These are phyloP conservation scores for Zygaena filipendulae DNA, from an alignment of 2,888 invertebrate genomes.

Conservation along the genomic window DNA sequence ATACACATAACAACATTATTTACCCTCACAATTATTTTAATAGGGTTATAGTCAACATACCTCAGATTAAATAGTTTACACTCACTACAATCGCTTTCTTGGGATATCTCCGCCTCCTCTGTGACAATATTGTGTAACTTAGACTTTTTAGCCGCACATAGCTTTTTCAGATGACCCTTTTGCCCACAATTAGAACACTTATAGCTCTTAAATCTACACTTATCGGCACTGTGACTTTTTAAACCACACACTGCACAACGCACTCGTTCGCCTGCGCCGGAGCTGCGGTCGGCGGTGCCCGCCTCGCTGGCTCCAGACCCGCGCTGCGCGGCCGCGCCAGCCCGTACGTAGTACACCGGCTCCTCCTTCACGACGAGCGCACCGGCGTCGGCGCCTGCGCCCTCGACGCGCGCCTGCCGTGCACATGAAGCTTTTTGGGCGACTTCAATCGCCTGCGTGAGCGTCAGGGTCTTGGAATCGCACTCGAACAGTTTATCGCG, in stretches of 20 bases:
- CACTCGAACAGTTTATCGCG: slow-evolving; percentile 12
- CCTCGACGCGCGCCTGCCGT: slow-evolving; percentile 2
- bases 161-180: slow-evolving; percentile 12
- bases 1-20: slow-evolving; percentile 3
- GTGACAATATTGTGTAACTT: slow-evolving; percentile 1
- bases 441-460: slow-evolving; percentile 10
- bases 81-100: slow-evolving; percentile 7
- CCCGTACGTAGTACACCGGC: slow-evolving; percentile 7
- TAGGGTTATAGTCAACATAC: slow-evolving; percentile 7
- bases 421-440: slow-evolving; percentile 13
- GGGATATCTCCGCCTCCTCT: background rate
- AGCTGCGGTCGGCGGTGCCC: background rate
- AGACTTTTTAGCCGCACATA: slow-evolving; percentile 3
- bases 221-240: slow-evolving; percentile 7
- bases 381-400: background rate
- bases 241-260: slow-evolving; percentile 9
- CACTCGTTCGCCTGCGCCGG: background rate
- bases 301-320: too few relatives aligned
- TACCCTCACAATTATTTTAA: slow-evolving; percentile 2
- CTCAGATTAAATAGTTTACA: slow-evolving; percentile 10
- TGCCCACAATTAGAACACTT: slow-evolving; percentile 8
- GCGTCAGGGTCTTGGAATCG: slow-evolving; percentile 9
- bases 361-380: slow-evolving; percentile 10
- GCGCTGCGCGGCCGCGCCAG: background rate
- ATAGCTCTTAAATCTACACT: slow-evolving; percentile 11